Base-by-base conservation (phyloP, 2,888 invertebrate species). In the Drosophila subquinaria region DNA sequence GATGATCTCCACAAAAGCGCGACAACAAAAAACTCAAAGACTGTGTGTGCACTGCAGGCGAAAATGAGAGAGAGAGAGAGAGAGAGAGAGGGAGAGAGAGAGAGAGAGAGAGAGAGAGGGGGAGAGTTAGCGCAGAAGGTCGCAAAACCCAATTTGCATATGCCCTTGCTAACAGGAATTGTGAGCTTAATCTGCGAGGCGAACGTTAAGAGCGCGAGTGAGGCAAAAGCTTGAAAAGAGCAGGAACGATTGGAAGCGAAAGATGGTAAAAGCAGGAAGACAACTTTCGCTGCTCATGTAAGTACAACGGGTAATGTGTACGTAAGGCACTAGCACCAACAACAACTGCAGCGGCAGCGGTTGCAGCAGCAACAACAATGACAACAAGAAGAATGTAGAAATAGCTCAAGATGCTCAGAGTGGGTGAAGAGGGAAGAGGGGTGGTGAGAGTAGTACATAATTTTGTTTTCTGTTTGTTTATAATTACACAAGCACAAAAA, bases 261-360 rank as follows among this genome's bases (percentile, higher is more conserved):
- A 43, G 64, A 56, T 45, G 56, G 40, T 35, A 36, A 79, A 90
- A 82, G 82, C 89, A 79, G 90, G 90, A 89, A 89, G 86, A 88
- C 88, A 90, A 90, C 90, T 90, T 90, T 90, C 90, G 90, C 90
- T 89, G 81, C 81, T 84, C 76, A 71, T 69, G 63, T 76, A 69
- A 50, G 56, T 70, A 70, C 77, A 85, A 75, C 79, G 77, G 71
- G 59, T 76, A 81, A 67, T 65, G 56, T 55, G 51, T 56, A 45
- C 23, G 47, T 53, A 60, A 56, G 55, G 65, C 42, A 61, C 51
- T 40, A 67, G 55, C 38, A 65, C 15, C 38, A 50, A 47, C 35
- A 55, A 9, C 38, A 55, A 23, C 15, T 42, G 3, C 59, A 50
- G n/a, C 36, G 23, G 20, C 47, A 61, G 48, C 27, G 60, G 27